Evolutionary conservation across 2,888 invertebrate species (phyloP).

Genomic region (Lymantria monacha): DNA sequence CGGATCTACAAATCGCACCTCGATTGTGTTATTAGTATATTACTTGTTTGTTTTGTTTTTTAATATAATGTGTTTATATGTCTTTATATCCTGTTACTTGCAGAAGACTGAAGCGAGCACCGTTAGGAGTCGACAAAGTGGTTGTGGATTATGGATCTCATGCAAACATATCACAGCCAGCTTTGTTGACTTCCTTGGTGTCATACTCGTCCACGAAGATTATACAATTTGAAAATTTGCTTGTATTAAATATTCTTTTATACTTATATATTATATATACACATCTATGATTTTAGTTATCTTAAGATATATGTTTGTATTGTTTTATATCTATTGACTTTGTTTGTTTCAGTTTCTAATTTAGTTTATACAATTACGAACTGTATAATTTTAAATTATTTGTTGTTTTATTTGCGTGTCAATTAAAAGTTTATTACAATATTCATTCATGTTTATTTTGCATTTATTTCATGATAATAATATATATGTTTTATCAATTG

Average conservation of each 20-base stretch:
- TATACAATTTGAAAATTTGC: no score
- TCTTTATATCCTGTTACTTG: neutral
- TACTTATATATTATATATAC: neutral
- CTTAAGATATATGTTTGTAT: neutral
- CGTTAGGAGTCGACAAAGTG: slow-evolving; percentile 87
- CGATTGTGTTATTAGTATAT: neutral
- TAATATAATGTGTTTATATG: neutral
- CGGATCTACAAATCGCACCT: slow-evolving; percentile 22
- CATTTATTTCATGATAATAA: neutral
- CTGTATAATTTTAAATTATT: no score
- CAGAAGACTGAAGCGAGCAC: slow-evolving; percentile 11
- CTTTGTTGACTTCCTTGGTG: slow-evolving; percentile 70
- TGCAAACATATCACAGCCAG: slow-evolving; percentile 97
- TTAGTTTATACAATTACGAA: no score
- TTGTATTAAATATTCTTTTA: slow-evolving; percentile 3
- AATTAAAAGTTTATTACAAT: neutral
- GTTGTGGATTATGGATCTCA: slow-evolving; percentile 88
- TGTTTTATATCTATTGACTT: neutral
- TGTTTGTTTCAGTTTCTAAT: neutral
- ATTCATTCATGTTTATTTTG: neutral
- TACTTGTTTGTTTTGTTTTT: neutral
- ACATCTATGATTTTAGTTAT: neutral
- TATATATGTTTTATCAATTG: neutral
- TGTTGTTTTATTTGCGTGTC: neutral
- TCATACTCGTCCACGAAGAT: slow-evolving; percentile 12